phyloP scores from a whole-genome alignment of 2,113 vertebrate species.

The Vulpes ferrilata region DNA sequence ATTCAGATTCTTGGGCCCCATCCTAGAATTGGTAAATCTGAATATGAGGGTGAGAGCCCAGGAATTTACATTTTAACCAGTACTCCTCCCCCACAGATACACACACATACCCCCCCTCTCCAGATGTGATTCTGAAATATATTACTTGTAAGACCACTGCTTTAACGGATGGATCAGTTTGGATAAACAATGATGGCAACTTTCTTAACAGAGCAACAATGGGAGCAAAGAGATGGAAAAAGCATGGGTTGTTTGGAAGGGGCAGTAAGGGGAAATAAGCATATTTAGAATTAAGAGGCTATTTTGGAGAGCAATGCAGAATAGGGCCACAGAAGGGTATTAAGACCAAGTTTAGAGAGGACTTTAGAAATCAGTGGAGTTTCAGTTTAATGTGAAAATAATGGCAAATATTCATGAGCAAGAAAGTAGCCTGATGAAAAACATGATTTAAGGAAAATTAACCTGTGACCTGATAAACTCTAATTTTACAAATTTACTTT shows the following conservation, averaged over 20 bases:
- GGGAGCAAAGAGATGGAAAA: neutral
- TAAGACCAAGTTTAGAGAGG: neutral
- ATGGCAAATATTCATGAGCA: neutral
- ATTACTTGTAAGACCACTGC: neutral
- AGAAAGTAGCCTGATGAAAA: neutral
- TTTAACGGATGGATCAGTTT: neutral
- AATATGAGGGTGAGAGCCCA: neutral
- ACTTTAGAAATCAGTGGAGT: neutral
- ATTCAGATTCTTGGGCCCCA: neutral
- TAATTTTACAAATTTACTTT: constrained; percentile 16
- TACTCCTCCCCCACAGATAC: neutral
- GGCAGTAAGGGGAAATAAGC: neutral
- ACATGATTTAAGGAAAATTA: neutral
- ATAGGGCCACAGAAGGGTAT: neutral
- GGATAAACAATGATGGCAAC: neutral
- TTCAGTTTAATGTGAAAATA: neutral
- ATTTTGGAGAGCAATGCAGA: neutral
- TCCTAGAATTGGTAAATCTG: neutral
- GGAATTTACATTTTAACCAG: neutral
- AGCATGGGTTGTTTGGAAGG: neutral
- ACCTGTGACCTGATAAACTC: neutral
- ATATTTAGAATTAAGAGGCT: neutral
- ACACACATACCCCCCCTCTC: too few species aligned
- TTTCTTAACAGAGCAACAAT: neutral
- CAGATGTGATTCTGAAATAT: neutral